phyloP scores from a whole-genome alignment of 2,797 vertebrate genomes.

The Pogoniulus pusillus region DNA sequence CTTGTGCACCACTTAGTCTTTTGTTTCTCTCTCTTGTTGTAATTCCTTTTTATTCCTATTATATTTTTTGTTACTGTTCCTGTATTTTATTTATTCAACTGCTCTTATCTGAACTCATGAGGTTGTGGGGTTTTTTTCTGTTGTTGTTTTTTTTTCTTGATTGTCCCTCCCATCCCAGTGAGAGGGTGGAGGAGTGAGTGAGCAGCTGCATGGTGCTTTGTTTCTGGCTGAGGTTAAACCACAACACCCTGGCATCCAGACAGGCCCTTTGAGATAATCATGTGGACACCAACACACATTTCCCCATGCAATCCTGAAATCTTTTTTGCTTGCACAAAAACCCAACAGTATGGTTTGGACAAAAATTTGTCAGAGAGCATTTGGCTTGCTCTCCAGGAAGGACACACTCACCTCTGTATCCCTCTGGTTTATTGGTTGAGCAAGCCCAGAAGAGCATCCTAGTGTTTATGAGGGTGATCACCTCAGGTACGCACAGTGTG shows the following conservation, averaged over 20 bases:
- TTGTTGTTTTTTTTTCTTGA: not conserved
- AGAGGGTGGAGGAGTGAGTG: not conserved
- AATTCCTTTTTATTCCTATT: not conserved
- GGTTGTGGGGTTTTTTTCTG: too few species aligned
- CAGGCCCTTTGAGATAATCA: not conserved
- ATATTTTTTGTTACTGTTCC: not conserved
- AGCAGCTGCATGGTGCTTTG: not conserved
- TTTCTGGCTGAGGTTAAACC: not conserved
- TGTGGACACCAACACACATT: not conserved
- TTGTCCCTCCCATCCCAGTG: not conserved
- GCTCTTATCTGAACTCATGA: not conserved
- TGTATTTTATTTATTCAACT: not conserved
- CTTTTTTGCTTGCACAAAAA: not conserved
- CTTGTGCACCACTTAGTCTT: not conserved
- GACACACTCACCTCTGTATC: slow-evolving; percentile 89
- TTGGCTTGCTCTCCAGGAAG: not conserved
- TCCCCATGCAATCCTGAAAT: not conserved
- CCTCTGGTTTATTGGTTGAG: slow-evolving; percentile 96
- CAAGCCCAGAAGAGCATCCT: slow-evolving; percentile 99
- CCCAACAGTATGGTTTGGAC: not conserved
- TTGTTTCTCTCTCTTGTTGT: not conserved
- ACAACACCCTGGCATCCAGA: not conserved
- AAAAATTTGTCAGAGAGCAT: not conserved
- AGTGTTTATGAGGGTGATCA: slow-evolving; percentile 92
- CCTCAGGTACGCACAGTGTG: slow-evolving; percentile 94